Evolutionary conservation across 1,140 invertebrate genomes (phyloP).

Genomic region (Drusus annulatus): DNA sequence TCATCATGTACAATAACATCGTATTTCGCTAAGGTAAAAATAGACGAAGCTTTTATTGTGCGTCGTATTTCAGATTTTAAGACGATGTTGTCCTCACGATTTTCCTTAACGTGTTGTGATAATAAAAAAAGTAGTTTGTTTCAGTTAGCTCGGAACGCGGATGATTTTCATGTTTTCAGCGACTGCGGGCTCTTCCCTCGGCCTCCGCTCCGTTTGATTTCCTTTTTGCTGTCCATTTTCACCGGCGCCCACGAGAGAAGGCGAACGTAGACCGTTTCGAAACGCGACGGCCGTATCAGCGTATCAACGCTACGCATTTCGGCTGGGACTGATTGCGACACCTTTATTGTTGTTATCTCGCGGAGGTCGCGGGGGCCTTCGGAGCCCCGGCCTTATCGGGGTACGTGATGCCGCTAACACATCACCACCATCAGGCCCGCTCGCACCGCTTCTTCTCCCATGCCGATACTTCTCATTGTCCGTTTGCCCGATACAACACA

Average conservation of each 20-base stretch:
- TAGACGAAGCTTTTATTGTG: too few relatives aligned
- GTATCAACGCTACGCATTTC: conserved; percentile 47
- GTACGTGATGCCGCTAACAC: neutral
- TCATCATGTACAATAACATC: too few relatives aligned
- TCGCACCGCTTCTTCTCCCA: neutral
- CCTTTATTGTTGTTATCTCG: conserved; percentile 47
- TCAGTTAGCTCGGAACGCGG: too few relatives aligned
- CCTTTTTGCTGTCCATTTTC: conserved; percentile 29
- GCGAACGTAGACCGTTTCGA: conserved; percentile 39
- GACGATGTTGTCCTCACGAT: too few relatives aligned
- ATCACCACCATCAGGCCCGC: neutral
- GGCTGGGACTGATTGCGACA: conserved; percentile 48
- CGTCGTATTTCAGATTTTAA: too few relatives aligned
- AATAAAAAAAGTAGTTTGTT: too few relatives aligned
- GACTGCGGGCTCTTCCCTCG: neutral
- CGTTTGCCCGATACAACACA: neutral
- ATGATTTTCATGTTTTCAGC: neutral
- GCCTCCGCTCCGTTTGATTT: conserved; percentile 5
- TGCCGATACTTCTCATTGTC: conserved; percentile 3
- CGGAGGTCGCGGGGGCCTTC: conserved; percentile 1
- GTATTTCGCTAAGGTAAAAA: too few relatives aligned
- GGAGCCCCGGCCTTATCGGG: conserved; percentile 1
- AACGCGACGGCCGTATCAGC: conserved; percentile 39
- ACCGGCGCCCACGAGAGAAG: conserved; percentile 23
- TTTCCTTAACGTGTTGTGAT: too few relatives aligned